phyloP scores from a whole-genome alignment of 2,888 invertebrate species.

The Tinea trinotella region DNA sequence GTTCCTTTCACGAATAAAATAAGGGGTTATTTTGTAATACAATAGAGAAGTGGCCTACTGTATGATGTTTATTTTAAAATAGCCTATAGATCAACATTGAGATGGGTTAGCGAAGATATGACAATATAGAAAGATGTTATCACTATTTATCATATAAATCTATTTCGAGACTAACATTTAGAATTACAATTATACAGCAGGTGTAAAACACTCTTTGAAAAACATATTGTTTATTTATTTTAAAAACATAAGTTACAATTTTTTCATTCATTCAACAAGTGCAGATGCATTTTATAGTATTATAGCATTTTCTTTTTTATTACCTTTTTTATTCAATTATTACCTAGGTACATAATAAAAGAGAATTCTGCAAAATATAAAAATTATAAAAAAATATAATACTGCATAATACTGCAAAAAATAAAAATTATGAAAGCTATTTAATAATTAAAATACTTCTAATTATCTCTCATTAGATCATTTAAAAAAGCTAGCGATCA shows the following conservation, averaged over 20 bases:
- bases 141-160: slow-evolving; percentile 47
- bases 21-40: slow-evolving; percentile 57
- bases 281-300: too few species aligned
- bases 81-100: slow-evolving; percentile 60
- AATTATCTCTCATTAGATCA: slow-evolving; percentile 16
- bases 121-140: slow-evolving; percentile 49
- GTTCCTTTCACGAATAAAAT: slow-evolving; percentile 65
- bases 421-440: too few species aligned
- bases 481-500: slow-evolving; percentile 9
- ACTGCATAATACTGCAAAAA: too few species aligned
- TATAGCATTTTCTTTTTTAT: too few species aligned
- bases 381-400: too few species aligned
- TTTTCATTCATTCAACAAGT: too few species aligned
- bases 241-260: not conserved
- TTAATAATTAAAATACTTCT: not conserved
- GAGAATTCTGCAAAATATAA: too few species aligned
- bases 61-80: slow-evolving; percentile 47
- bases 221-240: not conserved
- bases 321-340: too few species aligned
- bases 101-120: slow-evolving; percentile 58
- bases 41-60: slow-evolving; percentile 48
- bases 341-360: too few species aligned
- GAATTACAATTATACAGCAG: not conserved
- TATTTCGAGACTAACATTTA: slow-evolving; percentile 27
- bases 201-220: not conserved